Evolutionary conservation across 2,113 vertebrate genomes (phyloP), one percentile per base, ranked within the genome.

Genomic region (Orthochromis malagaraziensis): DNA sequence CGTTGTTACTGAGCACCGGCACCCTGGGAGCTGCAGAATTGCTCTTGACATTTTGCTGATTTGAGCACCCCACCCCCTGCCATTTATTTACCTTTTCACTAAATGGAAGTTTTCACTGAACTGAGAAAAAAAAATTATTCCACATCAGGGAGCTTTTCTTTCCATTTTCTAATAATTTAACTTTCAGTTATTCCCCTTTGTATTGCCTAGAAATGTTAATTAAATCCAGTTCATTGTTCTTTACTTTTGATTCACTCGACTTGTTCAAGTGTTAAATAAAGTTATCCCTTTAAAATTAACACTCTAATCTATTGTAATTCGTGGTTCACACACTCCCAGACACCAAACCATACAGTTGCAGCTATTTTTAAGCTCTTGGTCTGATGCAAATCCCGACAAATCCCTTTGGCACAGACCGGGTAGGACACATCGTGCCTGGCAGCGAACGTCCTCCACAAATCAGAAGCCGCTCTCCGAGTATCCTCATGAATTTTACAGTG

Each of bases 361-460:
- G 26, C 79, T 93, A 88, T 90, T 94, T 93, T 91, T 83, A 89
- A 73, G 83, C 35, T 16, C 60, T 55, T 85, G 68, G 45, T 91
- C 80, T 90, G 84, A 94, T 90, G 77, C 90, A 90, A 93, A 90
- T 89, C 73, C 84, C 40, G 5, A 80, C 86, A 87, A 90, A 89
- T 92, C 86, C 83, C 53, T 89, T 57, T 89, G 88, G 89, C 92
- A 91, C 35, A 54, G 65, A 79, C 79, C 54, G 45, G 51, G 80
- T 49, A 84, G 93, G 92, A 93, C 86, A 91, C 88, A 91, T 87
- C 16, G 9, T 33, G 88, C 60, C 90, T 91, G 89, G 88, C 92
- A 91, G 77, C 84, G 60, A 89, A 65, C 10, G 5, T 73, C 80
- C 81, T 87, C 87, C 38, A 82, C 80, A 84, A 87, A 91, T 88